Conservation (phyloP, 2,888 invertebrate species). For the Drosophila birchii region DNA sequence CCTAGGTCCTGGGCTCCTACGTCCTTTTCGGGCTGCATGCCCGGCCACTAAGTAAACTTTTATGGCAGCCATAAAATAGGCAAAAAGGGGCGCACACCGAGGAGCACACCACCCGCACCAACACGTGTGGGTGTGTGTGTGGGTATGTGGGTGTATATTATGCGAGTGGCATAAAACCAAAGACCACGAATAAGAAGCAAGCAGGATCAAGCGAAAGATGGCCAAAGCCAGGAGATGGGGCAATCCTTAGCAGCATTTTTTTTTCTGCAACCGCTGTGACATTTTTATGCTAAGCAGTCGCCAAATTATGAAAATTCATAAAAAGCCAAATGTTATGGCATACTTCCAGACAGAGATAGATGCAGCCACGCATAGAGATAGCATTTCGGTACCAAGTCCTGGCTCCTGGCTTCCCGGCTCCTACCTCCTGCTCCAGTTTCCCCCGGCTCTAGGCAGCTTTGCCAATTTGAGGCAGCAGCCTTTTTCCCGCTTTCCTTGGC, state of each 20-base stretch:
- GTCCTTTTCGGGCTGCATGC: constrained; percentile 45
- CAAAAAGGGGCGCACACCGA: constrained; percentile 61
- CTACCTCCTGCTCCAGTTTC: no score
- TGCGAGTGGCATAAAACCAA: constrained; percentile 66
- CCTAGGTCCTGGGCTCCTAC: neutral
- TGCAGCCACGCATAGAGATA: constrained; percentile 4
- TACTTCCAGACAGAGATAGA: constrained; percentile 56
- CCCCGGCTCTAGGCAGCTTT: constrained; percentile 29
- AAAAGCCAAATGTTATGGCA: constrained; percentile 78
- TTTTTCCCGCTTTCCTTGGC: constrained; percentile 39
- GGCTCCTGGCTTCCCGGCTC: neutral
- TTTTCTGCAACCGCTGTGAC: constrained; percentile 77
- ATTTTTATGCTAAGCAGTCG: constrained; percentile 78
- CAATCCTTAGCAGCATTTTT: constrained; percentile 64
- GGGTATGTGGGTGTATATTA: no score
- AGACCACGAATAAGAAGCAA: constrained; percentile 46
- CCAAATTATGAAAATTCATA: constrained; percentile 80
- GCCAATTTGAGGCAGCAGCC: constrained; percentile 58
- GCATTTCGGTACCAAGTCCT: neutral
- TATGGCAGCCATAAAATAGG: constrained; percentile 76
- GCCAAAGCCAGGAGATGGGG: constrained; percentile 1
- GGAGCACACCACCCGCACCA: constrained; percentile 17
- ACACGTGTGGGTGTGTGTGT: constrained; percentile 52
- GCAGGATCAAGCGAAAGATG: constrained; percentile 17
- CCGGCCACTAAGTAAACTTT: constrained; percentile 77